A percentile compares a stretch with the other conserved stretches of the same genome.
These are phyloP conservation scores for Pitta sordida DNA, from an alignment of 2,113 vertebrate genomes.

Conservation along the genomic window DNA sequence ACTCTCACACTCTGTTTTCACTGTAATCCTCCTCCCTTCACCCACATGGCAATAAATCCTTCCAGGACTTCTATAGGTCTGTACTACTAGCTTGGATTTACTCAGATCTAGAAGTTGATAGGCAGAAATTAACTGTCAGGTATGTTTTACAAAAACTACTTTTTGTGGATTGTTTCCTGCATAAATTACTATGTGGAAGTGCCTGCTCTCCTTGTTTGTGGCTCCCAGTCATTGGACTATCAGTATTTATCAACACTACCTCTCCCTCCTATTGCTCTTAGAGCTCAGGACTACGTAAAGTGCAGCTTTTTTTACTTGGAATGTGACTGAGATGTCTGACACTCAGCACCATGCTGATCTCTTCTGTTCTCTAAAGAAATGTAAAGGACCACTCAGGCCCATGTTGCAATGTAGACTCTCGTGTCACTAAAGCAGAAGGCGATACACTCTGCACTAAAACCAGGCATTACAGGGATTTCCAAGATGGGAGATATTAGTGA, in stretches of 20 bases:
- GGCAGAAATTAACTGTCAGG: not conserved
- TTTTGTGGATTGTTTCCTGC: not conserved
- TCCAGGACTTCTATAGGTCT: not conserved
- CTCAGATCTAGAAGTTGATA: not conserved
- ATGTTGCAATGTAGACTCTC: rapidly evolving
- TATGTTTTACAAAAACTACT: not conserved
- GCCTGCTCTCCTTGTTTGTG: not conserved
- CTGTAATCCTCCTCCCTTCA: not conserved
- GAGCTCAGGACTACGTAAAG: not conserved
- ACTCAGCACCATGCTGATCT: not conserved
- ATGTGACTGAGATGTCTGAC: not conserved
- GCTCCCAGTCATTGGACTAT: not conserved
- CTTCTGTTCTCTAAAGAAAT: not conserved
- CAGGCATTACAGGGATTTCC: not conserved
- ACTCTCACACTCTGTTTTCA: not conserved
- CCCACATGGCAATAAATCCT: not conserved
- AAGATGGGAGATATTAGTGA: not conserved
- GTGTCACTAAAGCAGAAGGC: not conserved
- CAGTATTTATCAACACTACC: not conserved
- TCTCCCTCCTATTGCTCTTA: not conserved
- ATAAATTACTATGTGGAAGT: not conserved
- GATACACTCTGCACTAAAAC: not conserved
- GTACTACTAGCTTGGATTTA: not conserved
- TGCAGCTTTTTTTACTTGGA: not conserved
- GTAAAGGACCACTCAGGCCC: not conserved